Conservation (phyloP, 2,113 vertebrate genomes). For the Gadus chalcogrammus region DNA sequence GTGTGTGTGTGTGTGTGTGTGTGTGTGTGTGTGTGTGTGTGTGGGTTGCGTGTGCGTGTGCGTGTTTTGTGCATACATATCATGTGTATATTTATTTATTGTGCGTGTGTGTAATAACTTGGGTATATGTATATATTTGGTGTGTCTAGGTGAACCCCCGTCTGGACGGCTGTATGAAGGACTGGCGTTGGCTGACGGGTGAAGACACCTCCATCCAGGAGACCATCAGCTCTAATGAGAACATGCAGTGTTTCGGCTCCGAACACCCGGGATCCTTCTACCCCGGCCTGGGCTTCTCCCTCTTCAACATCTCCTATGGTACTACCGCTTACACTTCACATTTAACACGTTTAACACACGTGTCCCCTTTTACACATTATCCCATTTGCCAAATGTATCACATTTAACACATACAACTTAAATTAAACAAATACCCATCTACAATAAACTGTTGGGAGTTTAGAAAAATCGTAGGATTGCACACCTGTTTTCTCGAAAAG, state of each 20-base stretch:
- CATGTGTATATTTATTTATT: too few species aligned
- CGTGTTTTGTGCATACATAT: too few species aligned
- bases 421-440: too few species aligned
- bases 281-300: constrained; percentile 83
- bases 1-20: too few species aligned
- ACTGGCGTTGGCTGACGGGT: constrained; percentile 90
- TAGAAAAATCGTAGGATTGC: too few species aligned
- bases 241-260: constrained; percentile 88
- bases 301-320: constrained; percentile 84
- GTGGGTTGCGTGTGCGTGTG: background rate
- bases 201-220: constrained; percentile 89
- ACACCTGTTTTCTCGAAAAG: too few species aligned
- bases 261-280: constrained; percentile 84
- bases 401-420: too few species aligned
- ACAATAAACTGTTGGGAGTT: too few species aligned
- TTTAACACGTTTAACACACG: background rate
- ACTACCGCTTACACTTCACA: constrained; percentile 19
- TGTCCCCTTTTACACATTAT: too few species aligned
- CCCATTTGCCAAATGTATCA: too few species aligned
- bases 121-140: background rate
- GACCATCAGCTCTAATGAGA: constrained; percentile 80
- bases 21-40: constrained; percentile 3
- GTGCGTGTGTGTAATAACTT: too few species aligned
- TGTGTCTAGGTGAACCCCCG: constrained; percentile 86
- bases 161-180: constrained; percentile 89